Conservation (phyloP, 2,797 vertebrate genomes). For the Varecia variegata region DNA sequence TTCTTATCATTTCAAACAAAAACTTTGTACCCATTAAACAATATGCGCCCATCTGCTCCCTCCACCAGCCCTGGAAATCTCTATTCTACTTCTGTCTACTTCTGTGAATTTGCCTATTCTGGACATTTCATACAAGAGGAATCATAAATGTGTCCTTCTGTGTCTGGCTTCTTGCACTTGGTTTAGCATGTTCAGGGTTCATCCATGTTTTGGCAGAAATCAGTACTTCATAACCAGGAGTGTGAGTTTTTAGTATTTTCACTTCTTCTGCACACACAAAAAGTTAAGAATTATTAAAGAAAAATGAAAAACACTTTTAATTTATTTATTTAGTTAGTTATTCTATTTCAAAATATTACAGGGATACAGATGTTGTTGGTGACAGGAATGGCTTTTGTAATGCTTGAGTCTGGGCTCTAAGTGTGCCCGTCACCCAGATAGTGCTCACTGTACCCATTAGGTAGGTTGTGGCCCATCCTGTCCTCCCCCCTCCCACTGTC, state of each 20-base stretch:
- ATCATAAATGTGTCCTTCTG: accelerated
- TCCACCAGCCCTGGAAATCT: accelerated
- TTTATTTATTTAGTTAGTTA: not conserved
- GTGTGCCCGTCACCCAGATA: not conserved
- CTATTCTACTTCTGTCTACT: not conserved
- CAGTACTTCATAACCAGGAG: not conserved
- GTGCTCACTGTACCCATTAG: not conserved
- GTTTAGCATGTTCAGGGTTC: accelerated
- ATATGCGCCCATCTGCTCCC: accelerated
- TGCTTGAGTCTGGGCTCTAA: not conserved
- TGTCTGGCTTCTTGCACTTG: not conserved
- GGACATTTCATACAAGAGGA: accelerated
- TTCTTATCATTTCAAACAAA: not conserved
- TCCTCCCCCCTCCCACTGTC: no score
- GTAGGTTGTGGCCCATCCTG: not conserved
- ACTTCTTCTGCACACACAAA: not conserved
- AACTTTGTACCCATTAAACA: accelerated
- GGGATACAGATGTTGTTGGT: not conserved
- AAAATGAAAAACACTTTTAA: not conserved
- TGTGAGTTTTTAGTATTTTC: not conserved
- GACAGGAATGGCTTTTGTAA: not conserved
- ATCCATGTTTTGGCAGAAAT: accelerated
- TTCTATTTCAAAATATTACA: not conserved
- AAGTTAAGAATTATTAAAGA: not conserved
- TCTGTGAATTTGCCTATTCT: accelerated